Percentiles rank a stretch among this genome's conserved stretches.
Evolutionary conservation across 2,113 vertebrate genomes (phyloP).

Genomic region (Morone saxatilis): DNA sequence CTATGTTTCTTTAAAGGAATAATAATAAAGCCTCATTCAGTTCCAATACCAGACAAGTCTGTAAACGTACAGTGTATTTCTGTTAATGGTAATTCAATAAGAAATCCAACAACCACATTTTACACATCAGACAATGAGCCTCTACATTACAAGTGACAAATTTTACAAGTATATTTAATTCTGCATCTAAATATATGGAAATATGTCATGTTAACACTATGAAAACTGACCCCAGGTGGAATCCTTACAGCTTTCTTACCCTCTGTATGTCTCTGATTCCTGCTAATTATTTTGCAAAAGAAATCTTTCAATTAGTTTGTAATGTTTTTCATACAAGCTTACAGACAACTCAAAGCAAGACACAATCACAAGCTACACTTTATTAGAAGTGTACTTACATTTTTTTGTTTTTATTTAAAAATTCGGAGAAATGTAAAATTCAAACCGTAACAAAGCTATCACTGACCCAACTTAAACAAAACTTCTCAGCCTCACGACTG

Average conservation of each 20-base stretch:
- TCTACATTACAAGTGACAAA: not conserved
- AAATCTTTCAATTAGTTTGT: not conserved
- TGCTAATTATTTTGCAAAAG: not conserved
- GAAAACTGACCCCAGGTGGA: not conserved
- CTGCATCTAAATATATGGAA: not conserved
- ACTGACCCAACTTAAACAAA: too few relatives aligned
- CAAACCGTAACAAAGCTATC: too few relatives aligned
- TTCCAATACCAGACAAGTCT: not conserved
- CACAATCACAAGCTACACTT: not conserved
- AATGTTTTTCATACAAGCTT: not conserved
- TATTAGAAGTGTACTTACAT: too few relatives aligned
- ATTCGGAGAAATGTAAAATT: too few relatives aligned
- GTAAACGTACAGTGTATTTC: not conserved
- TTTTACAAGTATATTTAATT: not conserved
- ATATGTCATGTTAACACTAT: not conserved
- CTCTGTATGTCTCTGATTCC: not conserved
- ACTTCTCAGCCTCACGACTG: not conserved
- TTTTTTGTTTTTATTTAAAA: too few relatives aligned
- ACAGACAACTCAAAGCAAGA: not conserved
- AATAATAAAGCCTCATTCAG: not conserved
- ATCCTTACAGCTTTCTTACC: not conserved
- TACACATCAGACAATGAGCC: not conserved
- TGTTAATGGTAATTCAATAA: not conserved
- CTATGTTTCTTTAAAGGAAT: not conserved
- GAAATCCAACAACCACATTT: not conserved